Evolutionary conservation across 2,888 invertebrate genomes (phyloP), one percentile per base, ranked within the genome.

Genomic region (Coelinius sp.): DNA sequence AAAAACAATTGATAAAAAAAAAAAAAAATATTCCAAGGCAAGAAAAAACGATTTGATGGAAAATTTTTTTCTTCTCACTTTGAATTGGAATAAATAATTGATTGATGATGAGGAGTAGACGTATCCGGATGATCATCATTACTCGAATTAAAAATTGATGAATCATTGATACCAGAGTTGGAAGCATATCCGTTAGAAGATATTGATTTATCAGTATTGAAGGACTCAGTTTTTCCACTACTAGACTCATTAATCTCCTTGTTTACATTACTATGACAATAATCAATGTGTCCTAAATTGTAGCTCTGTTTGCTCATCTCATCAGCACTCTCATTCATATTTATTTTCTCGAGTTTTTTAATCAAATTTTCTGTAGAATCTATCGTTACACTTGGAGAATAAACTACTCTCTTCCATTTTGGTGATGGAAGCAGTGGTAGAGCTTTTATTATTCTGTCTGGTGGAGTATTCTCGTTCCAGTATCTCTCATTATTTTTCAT

Each of bases 131-230:
- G 59, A 35, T 59, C 59, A 31, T 59, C 59, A 2, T 35, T n/a
- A 22, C 35, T 35, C 1, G 59, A 31, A 27, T 59, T 31, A 1
- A 59, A 14, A 2, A 59, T 35, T 0, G 59, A 59, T 14, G 59
- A 59, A 17, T 59, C 35, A 17, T 59, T 59, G 8, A 20, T 4
- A 20, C 59, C 14, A 1, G 59, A 59, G n/a, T 59, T 59, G 1
- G 59, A 59, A 10, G n/a, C 59, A 35, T 59, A 59, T 20, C 20
- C 17, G 31, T 59, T 59, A 8, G 59, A 59, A 17, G 59, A 59
- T 10, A 59, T 35, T 20, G 59, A 59, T 12, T 59, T 31, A 0
- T 8, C 59, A 59, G 12, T 1, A 17, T 1, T 8, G 20, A 20
- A 20, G 3, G 20, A 20, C n/a, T 59, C 35, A 7, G 2, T 59